These are phyloP conservation scores for Phortica okadai DNA, from an alignment of 2,888 invertebrate species.

Conservation along the genomic window DNA sequence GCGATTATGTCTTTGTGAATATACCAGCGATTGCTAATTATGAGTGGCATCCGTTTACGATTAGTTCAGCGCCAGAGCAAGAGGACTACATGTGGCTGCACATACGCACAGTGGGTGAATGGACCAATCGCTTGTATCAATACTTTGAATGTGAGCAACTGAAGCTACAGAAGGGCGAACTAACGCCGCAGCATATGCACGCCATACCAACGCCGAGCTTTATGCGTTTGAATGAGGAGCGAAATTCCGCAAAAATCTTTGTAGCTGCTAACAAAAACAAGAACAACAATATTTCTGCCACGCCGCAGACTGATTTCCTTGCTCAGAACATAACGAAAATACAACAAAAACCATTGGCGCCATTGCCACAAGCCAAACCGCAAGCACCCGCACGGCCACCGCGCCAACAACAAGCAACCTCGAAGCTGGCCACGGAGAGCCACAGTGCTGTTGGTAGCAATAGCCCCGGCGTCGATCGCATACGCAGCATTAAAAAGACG, in stretches of 20 bases:
- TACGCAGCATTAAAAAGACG: slow-evolving; percentile 75
- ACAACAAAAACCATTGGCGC: slow-evolving; percentile 35
- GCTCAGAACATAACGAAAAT: slow-evolving; percentile 67
- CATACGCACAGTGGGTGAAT: slow-evolving; percentile 94
- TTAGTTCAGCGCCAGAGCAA: slow-evolving; percentile 96
- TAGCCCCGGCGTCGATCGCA: slow-evolving; percentile 61
- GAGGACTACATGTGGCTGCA: slow-evolving; percentile 96
- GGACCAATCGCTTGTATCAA: slow-evolving; percentile 91
- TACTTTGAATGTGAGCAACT: slow-evolving; percentile 91
- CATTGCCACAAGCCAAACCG: not conserved
- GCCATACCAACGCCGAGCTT: slow-evolving; percentile 67
- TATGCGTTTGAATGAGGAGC: slow-evolving; percentile 59
- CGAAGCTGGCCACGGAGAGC: slow-evolving; percentile 59
- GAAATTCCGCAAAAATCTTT: slow-evolving; percentile 40
- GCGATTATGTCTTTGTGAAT: slow-evolving; percentile 95
- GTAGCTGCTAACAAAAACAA: not conserved
- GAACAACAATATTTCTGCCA: slow-evolving; percentile 38
- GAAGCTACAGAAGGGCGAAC: slow-evolving; percentile 82
- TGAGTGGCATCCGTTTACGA: slow-evolving; percentile 98
- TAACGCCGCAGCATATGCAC: slow-evolving; percentile 76
- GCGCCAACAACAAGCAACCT: slow-evolving; percentile 57
- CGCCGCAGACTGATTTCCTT: slow-evolving; percentile 74
- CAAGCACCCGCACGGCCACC: slow-evolving; percentile 66
- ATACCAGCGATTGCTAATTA: slow-evolving; percentile 93
- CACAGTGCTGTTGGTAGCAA: slow-evolving; percentile 39